Percentiles rank a stretch among this genome's conserved stretches.
phyloP scores from a whole-genome alignment of 2,113 vertebrate species.

The Tupaia tana region DNA sequence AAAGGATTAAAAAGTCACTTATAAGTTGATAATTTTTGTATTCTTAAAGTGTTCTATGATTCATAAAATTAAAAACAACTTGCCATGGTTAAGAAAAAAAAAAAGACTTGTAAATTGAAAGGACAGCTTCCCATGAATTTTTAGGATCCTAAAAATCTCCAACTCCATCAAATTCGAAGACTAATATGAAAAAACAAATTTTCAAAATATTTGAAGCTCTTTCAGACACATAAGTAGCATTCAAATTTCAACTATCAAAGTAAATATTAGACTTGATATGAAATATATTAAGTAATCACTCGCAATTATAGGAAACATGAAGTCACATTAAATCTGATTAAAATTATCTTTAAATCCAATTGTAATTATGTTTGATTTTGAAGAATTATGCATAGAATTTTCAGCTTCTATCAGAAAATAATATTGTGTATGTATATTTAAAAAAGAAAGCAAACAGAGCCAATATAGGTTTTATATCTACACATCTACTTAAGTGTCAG shows the following conservation, averaged over 20 bases:
- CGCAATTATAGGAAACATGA: neutral
- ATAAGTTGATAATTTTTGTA: neutral
- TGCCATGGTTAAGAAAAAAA: neutral
- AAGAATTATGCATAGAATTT: neutral
- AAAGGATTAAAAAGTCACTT: neutral
- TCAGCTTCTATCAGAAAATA: neutral
- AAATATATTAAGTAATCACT: neutral
- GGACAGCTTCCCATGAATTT: neutral
- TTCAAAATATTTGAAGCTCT: neutral
- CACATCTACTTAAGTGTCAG: neutral
- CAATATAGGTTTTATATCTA: neutral
- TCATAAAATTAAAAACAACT: constrained; percentile 25
- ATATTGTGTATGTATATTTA: neutral
- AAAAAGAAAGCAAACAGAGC: neutral
- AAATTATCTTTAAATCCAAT: neutral
- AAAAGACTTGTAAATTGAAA: neutral
- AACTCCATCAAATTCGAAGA: neutral
- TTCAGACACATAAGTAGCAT: neutral
- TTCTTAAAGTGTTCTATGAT: neutral
- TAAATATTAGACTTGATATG: neutral
- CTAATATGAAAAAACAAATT: neutral
- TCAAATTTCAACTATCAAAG: neutral
- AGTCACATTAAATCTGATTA: neutral
- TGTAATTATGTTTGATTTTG: neutral
- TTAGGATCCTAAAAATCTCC: neutral